Percentiles rank a stretch among this genome's conserved stretches.
phyloP scores from a whole-genome alignment of 2,797 vertebrate genomes.

The Furcifer pardalis region DNA sequence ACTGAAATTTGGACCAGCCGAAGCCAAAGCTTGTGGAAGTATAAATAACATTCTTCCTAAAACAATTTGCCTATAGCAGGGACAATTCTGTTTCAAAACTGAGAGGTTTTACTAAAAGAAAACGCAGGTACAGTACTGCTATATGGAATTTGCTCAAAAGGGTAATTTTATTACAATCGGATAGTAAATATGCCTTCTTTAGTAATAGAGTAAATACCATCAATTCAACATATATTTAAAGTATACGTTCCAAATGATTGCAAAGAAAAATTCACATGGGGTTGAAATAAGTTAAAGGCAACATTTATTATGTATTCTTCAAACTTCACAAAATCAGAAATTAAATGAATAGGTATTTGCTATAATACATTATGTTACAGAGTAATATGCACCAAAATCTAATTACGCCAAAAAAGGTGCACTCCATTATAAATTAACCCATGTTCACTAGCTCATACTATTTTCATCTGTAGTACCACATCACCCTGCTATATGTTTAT shows the following conservation, averaged over 20 bases:
- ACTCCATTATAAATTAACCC: constrained; percentile 69
- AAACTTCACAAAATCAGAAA: constrained; percentile 76
- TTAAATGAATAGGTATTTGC: constrained; percentile 67
- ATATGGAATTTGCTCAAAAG: not conserved
- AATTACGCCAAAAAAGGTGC: constrained; percentile 57
- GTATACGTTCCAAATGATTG: constrained; percentile 35
- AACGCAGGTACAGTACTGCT: not conserved
- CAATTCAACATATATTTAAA: constrained; percentile 5
- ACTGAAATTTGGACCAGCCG: not conserved
- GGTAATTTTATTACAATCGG: not conserved
- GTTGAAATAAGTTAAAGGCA: constrained; percentile 73
- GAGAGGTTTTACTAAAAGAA: not conserved
- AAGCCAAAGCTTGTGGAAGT: not conserved
- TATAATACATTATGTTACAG: constrained; percentile 85
- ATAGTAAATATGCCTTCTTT: not conserved
- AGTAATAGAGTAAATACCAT: constrained; percentile 15
- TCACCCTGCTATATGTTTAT: not conserved
- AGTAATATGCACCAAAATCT: constrained; percentile 65
- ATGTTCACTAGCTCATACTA: constrained; percentile 25
- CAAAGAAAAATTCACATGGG: constrained; percentile 68
- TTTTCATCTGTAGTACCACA: constrained; percentile 42
- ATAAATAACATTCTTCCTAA: not conserved
- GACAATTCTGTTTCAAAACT: not conserved
- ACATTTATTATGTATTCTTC: constrained; percentile 79
- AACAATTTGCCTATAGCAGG: not conserved